Evolutionary conservation across 2,113 vertebrate species (phyloP), one percentile per base, ranked within the genome.

Genomic region (Clupea harengus): DNA sequence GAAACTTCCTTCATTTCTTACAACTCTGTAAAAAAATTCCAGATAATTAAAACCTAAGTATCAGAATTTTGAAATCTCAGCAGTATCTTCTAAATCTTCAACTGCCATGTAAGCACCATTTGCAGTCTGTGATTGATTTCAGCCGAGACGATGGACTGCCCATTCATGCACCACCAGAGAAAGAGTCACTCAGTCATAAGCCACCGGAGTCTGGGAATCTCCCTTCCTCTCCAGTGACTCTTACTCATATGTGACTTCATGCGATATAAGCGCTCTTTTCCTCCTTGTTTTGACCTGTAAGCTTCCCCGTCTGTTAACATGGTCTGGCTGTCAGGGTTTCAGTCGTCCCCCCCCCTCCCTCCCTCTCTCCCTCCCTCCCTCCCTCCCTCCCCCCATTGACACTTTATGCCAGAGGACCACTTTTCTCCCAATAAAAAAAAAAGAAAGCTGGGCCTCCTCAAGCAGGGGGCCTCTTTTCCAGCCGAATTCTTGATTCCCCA

Each of bases 401-500:
- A 84, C 86, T 87, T 50, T 86, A 89, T 84, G 84, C 85, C 78
- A 86, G 86, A 82, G 64, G 44, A 39, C 13, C 49, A 49, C 54
- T 57, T 75, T 81, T 81, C 81, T 57, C 47, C 15, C 25, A 60
- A 81, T 22, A 82, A 90, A 87, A 88, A 57, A 57, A 46, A 50
- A 52, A n/a, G n/a, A n/a, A 83, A 86, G 82, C 50, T 67, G 87
- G 89, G 83, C 87, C 87, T 85, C 87, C 50, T 72, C n/a, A 82
- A 88, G 81, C 80, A n/a, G 67, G 47, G 81, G 75, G 89, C 64
- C 81, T 83, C 80, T 60, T 54, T 84, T 78, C 60, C 39, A 85
- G 87, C 86, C 87, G 86, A 88, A 88, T 90, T 90, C 89, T 84
- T 86, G 67, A 90, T 90, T 88, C 89, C 87, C 84, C 86, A 75